Evolutionary conservation across 1,140 invertebrate species (phyloP).

Genomic region (Cotesia typhae): DNA sequence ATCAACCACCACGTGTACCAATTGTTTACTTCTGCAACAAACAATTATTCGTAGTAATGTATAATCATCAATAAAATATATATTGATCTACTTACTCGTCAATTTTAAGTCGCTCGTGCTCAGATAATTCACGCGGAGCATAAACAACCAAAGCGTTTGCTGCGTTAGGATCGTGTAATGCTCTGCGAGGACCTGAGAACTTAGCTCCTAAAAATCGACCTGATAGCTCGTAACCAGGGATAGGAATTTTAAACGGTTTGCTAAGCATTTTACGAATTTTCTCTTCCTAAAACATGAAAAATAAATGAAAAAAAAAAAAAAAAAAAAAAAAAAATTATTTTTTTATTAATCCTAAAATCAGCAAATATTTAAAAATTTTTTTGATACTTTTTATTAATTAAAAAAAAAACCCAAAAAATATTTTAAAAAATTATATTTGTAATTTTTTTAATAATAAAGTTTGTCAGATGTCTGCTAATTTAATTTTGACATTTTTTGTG

Average conservation of each 20-base stretch:
- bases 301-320: slow-evolving; percentile 10
- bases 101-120: slow-evolving; percentile 85
- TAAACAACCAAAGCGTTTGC: slow-evolving; percentile 94
- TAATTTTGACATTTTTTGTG: background rate
- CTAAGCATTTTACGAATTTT: slow-evolving; percentile 83
- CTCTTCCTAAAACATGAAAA: slow-evolving; percentile 70
- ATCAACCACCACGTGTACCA: slow-evolving; percentile 76
- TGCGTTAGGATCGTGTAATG: slow-evolving; percentile 93
- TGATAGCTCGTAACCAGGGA: slow-evolving; percentile 86
- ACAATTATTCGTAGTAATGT: slow-evolving; percentile 23
- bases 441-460: no score
- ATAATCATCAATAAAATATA: background rate
- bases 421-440: no score
- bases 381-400: no score
- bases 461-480: background rate
- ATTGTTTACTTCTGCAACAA: slow-evolving; percentile 52
- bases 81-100: slow-evolving; percentile 66
- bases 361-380: no score
- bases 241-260: slow-evolving; percentile 95
- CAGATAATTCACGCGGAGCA: slow-evolving; percentile 80
- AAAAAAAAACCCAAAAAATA: no score
- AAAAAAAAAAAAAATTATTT: background rate
- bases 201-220: slow-evolving; percentile 80
- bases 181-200: slow-evolving; percentile 73
- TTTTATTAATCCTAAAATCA: no score